Evolutionary conservation across 2,113 vertebrate species (phyloP).

Genomic region (Sebastes schlegelii): DNA sequence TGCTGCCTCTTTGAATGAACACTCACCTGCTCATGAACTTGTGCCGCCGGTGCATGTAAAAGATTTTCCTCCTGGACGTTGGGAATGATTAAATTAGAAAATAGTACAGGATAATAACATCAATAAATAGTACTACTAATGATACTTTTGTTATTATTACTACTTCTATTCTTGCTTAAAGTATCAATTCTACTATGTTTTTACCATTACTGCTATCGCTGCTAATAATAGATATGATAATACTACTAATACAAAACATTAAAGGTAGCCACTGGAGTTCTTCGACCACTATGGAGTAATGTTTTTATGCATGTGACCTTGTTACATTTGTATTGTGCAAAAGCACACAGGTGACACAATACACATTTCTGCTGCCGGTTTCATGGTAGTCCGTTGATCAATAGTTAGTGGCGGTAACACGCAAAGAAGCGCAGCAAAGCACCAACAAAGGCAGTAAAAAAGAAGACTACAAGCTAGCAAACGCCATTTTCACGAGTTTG

Average conservation of each 20-base stretch:
- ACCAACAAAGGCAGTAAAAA: not conserved
- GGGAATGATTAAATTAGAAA: not conserved
- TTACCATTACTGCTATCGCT: not conserved
- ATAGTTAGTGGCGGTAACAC: not conserved
- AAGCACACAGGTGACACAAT: not conserved
- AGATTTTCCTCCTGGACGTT: constrained; percentile 94
- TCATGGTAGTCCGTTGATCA: not conserved
- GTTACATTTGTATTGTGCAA: not conserved
- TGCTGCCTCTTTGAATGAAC: not conserved
- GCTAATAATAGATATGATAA: not conserved
- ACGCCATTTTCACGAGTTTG: not conserved
- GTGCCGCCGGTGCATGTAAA: constrained; percentile 93
- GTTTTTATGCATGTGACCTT: not conserved
- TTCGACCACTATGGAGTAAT: not conserved
- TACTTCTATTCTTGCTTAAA: not conserved
- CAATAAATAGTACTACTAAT: not conserved
- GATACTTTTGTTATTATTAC: not conserved
- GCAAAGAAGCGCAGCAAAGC: not conserved
- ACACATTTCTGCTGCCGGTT: not conserved
- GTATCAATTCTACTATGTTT: not conserved
- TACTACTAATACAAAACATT: not conserved
- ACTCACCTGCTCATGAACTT: constrained; percentile 96
- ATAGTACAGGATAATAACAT: not conserved
- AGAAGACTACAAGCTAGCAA: not conserved
- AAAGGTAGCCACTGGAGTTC: not conserved